Conservation (phyloP, 2,888 invertebrate species). For the Chironomus riparius region DNA sequence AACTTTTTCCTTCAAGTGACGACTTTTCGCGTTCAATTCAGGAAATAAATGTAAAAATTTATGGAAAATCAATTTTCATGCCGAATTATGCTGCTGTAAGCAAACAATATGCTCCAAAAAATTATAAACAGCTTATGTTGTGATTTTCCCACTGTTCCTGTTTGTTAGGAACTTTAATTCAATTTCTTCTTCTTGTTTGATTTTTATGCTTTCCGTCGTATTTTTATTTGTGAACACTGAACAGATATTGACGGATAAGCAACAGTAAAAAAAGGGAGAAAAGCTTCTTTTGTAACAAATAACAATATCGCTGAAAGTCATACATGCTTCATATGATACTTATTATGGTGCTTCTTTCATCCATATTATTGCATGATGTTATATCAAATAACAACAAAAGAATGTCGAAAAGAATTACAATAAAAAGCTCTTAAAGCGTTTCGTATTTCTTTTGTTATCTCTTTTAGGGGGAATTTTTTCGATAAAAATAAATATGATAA, state of each 20-base stretch:
- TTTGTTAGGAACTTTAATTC: neutral
- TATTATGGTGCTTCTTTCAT: neutral
- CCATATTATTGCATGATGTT: no score
- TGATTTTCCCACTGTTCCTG: no score
- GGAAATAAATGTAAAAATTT: neutral
- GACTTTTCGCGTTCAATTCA: no score
- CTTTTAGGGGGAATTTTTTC: no score
- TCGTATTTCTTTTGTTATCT: neutral
- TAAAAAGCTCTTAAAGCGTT: constrained; percentile 3
- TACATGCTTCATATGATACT: neutral
- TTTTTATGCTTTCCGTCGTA: neutral
- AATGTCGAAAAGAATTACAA: neutral
- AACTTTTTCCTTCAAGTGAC: no score
- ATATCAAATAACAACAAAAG: neutral
- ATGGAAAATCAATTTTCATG: constrained; percentile 11
- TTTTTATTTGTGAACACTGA: neutral
- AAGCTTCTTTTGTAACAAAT: constrained; percentile 2
- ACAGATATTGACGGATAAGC: neutral
- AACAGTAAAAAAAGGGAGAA: neutral
- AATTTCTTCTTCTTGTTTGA: neutral
- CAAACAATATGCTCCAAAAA: neutral
- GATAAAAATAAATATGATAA: no score
- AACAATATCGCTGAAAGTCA: constrained; percentile 1
- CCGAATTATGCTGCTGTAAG: constrained; percentile 1
- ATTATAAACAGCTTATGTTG: constrained; percentile 1